These are phyloP conservation scores for Cynoglossus semilaevis DNA, from an alignment of 2,113 vertebrate genomes.

Conservation along the genomic window DNA sequence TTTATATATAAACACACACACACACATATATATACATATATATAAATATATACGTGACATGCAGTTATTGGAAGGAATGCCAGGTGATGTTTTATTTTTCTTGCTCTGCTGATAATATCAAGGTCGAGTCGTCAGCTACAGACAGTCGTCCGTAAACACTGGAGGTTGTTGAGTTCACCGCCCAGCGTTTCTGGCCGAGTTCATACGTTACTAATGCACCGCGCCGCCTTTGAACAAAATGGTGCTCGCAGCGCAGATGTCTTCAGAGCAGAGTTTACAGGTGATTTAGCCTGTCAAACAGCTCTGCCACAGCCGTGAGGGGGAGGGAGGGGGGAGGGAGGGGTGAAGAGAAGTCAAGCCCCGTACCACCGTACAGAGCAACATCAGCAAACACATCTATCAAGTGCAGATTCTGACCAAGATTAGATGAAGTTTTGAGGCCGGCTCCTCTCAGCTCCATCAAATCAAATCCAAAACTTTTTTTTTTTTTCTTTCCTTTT, in stretches of 20 bases:
- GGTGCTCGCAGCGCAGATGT: constrained; percentile 23
- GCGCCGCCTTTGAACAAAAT: constrained; percentile 8
- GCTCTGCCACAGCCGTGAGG: constrained; percentile 36
- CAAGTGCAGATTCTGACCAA: constrained; percentile 51
- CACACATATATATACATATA: too few relatives aligned
- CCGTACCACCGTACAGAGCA: constrained; percentile 13
- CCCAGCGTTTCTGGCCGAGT: background rate
- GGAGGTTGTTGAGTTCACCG: background rate
- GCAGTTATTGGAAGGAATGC: background rate
- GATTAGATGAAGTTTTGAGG: constrained; percentile 39
- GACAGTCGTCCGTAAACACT: background rate
- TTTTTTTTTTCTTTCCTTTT: too few relatives aligned
- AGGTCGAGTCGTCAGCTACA: background rate
- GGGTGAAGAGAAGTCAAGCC: constrained; percentile 16
- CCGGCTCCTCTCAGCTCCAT: constrained; percentile 37
- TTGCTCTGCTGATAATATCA: background rate
- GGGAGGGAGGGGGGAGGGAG: constrained; percentile 10
- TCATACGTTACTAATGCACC: constrained; percentile 3
- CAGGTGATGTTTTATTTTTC: background rate
- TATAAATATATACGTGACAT: background rate
- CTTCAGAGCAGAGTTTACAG: constrained; percentile 21
- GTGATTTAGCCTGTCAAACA: constrained; percentile 38
- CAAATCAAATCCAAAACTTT: too few relatives aligned
- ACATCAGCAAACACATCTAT: constrained; percentile 53
- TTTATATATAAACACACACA: too few relatives aligned